Conservation (phyloP, 2,797 vertebrate genomes). For the Leptodactylus fallax region DNA sequence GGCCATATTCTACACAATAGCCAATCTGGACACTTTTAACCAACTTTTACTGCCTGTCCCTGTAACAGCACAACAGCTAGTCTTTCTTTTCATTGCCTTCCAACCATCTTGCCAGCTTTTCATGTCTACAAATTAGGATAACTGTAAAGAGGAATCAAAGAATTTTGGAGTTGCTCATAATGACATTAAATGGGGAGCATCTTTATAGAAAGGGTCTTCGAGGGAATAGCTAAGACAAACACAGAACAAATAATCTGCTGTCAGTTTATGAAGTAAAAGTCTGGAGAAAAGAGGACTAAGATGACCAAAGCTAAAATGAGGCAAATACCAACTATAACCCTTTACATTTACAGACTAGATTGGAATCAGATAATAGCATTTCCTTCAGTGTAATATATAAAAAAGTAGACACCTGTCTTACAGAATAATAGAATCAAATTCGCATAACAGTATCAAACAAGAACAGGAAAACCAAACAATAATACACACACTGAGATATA, state of each 20-base stretch:
- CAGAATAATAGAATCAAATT: background rate
- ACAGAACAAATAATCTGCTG: background rate
- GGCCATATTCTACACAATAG: constrained; percentile 80
- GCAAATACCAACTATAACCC: background rate
- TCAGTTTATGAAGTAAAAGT: constrained; percentile 13
- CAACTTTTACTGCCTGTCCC: constrained; percentile 68
- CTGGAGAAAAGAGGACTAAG: background rate
- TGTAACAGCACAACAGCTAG: constrained; percentile 77
- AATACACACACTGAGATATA: background rate
- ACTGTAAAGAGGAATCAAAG: constrained; percentile 71
- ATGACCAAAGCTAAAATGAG: background rate
- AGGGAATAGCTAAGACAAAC: background rate
- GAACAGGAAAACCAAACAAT: no score
- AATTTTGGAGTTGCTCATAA: constrained; percentile 63
- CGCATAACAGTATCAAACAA: background rate
- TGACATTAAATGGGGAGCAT: constrained; percentile 63
- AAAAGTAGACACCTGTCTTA: background rate
- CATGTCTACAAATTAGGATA: constrained; percentile 80
- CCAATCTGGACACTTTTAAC: constrained; percentile 80
- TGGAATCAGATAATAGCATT: background rate
- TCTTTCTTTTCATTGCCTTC: constrained; percentile 74
- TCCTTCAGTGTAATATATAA: background rate
- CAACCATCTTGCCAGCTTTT: constrained; percentile 78
- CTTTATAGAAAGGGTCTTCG: constrained; percentile 64
- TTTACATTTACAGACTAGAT: background rate